Evolutionary conservation across 2,888 invertebrate genomes (phyloP), one percentile per base, ranked within the genome.

Genomic region (Orchestes rusci): DNA sequence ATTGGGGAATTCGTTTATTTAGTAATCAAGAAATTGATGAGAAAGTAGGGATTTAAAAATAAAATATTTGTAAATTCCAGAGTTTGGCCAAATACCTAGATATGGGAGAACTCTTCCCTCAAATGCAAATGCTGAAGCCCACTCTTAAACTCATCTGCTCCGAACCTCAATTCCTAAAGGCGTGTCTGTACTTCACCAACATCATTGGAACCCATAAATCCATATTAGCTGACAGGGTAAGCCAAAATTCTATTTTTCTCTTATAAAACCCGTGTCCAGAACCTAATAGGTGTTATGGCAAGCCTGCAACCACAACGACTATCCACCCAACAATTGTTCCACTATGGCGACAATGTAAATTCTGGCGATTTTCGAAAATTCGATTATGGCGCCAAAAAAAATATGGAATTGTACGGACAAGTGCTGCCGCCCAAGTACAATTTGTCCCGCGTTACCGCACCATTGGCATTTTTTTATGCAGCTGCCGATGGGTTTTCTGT

Each of bases 381-480:
- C 40, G 70, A 72, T 58, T 67, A 66, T 37, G 71, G 70, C 7
- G 59, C 59, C 47, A 58, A 65, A 13, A 59, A 65, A 20, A 79
- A 79, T 57, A 57, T 70, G 43, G 51, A 60, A 40, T 64, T 64
- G 38, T 80, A 79, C 55, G 72, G 73, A 36, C 63, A 64, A 30
- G 56, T 62, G 32, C 60, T 57, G 1, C 77, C 79, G 27, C 77
- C 77, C 1, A 61, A 67, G 10, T 79, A 78, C 53, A 62, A 69
- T 41, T 20, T 70, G 27, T 51, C 58, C 3, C 64, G 62, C 23
- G 57, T 70, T 16, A 64, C 62, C 10, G 57, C 63, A 10, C 70
- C 71, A 2, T 61, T 69, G n/a, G 64, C 69, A 15, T 49, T 74
- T 3, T 73, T 69, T 54, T 69, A 66, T 48, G 71, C 70, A 20